Base-by-base conservation (phyloP, 2,888 invertebrate species). In the Acholoe squamosa region DNA sequence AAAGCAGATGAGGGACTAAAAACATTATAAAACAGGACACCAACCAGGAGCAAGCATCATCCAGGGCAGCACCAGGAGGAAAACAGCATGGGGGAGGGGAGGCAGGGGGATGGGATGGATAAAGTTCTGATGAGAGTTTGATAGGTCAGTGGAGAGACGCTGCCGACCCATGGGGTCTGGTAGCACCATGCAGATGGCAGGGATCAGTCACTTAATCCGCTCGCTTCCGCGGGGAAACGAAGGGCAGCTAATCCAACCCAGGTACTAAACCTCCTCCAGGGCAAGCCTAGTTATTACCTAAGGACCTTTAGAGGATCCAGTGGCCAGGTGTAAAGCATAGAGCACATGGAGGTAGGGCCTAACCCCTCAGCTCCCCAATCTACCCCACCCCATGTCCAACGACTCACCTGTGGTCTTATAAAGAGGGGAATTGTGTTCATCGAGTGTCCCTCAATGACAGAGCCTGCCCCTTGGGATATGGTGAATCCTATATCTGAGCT, bases 111-210 rank as follows among this genome's bases (percentile, higher is more conserved):
- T 0, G 14, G 71, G 25, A 28, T 28, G 25, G 31, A 71, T 71
- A 25, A 28, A 28, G 71, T 71, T 28, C 31, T 71, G 31, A 71
- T 25, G 71, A 28, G 71, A 71, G 71, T 71, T 71, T 71, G 71
- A 71, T 71, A 28, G 71, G 71, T 14, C 71, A 71, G n/a, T 28
- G 71, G 71, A 71, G 71, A 71, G 28, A 28, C 25, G 3, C 7
- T 5, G 71, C 16, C 31, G 28, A 71, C 71, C 71, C 71, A 22
- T 28, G 71, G 71, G 19, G 28, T 71, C 71, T 28, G 28, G 28
- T 71, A 28, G 31, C 71, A n/a, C 71, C 71, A 5, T 25, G 71
- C 25, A 14, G 71, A 71, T 71, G 31, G 71, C 14, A 14, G 31
- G 71, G 71, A n/a, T 25, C 28, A 28, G 71, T 28, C 28, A 22